phyloP scores from a whole-genome alignment of 2,797 vertebrate genomes.

The Loriculus beryllinus region DNA sequence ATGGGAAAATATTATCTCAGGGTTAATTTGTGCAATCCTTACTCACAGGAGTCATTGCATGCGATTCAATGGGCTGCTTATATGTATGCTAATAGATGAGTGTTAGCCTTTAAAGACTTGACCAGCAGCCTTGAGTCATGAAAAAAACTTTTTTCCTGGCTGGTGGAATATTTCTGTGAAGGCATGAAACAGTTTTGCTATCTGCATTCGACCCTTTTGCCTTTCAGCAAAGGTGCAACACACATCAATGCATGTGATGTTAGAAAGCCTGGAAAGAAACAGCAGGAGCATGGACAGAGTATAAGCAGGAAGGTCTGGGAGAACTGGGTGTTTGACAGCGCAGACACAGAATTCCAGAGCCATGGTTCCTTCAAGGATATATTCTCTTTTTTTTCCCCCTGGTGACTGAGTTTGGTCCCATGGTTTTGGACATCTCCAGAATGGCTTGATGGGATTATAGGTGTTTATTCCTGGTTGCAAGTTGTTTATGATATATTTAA shows the following conservation, averaged over 20 bases:
- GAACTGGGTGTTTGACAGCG: not conserved
- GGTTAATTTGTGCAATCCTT: slow-evolving; percentile 36
- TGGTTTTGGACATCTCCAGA: slow-evolving; percentile 51
- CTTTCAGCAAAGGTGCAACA: not conserved
- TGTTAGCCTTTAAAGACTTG: not conserved
- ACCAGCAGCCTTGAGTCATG: not conserved
- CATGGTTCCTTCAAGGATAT: not conserved
- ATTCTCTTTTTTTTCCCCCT: not conserved
- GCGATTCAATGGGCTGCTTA: not conserved
- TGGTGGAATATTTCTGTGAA: accelerated
- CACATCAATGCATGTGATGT: not conserved
- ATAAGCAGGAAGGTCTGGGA: not conserved
- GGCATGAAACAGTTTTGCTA: not conserved
- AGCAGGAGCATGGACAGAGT: not conserved
- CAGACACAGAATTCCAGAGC: not conserved
- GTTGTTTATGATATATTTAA: slow-evolving; percentile 73
- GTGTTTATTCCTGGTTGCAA: slow-evolving; percentile 63
- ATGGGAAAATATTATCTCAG: slow-evolving; percentile 66
- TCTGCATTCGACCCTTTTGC: not conserved
- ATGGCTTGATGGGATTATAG: slow-evolving; percentile 55
- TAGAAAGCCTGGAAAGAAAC: not conserved
- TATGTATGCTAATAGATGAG: not conserved
- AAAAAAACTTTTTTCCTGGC: not conserved
- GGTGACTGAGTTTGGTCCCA: not conserved
- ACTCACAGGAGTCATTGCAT: not conserved